Evolutionary conservation across 2,888 invertebrate species (phyloP).

Genomic region (Pterobdella sp.): DNA sequence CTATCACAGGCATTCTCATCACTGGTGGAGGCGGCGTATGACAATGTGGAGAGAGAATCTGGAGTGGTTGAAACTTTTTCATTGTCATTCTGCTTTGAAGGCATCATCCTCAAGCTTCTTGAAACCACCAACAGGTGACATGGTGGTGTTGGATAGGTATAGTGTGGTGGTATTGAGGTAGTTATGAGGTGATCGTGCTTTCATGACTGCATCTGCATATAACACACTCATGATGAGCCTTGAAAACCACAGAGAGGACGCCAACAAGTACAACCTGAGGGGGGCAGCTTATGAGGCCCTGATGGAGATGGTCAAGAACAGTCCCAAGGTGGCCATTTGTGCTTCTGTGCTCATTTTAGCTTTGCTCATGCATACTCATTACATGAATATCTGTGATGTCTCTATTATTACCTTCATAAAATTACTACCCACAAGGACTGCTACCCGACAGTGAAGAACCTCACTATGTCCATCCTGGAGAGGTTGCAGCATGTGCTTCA

Average conservation of each 20-base stretch:
- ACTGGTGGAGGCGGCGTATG: conserved; percentile 90
- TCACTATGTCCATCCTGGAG: conserved; percentile 89
- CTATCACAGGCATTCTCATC: conserved; percentile 70
- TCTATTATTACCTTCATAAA: not conserved
- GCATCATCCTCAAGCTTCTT: conserved; percentile 78
- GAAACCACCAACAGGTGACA: conserved; percentile 56
- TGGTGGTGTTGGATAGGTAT: not conserved
- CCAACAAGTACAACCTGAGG: conserved; percentile 75
- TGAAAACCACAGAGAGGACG: conserved; percentile 63
- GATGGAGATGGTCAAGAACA: conserved; percentile 99
- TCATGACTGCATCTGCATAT: not conserved
- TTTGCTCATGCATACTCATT: not conserved
- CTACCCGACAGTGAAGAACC: conserved; percentile 88
- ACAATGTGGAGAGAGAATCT: conserved; percentile 63
- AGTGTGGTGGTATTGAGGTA: not conserved
- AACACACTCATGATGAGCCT: not conserved
- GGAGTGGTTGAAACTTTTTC: conserved; percentile 75
- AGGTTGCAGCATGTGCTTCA: conserved; percentile 84
- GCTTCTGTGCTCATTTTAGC: not conserved
- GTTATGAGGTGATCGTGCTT: not conserved
- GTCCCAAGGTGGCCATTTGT: conserved; percentile 61
- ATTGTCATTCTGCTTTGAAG: conserved; percentile 84
- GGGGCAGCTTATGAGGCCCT: conserved; percentile 96
- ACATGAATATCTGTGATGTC: not conserved
- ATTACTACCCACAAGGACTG: conserved; percentile 62